phyloP scores from a whole-genome alignment of 1,140 invertebrate species.

The Pemphigus obesinymphae region DNA sequence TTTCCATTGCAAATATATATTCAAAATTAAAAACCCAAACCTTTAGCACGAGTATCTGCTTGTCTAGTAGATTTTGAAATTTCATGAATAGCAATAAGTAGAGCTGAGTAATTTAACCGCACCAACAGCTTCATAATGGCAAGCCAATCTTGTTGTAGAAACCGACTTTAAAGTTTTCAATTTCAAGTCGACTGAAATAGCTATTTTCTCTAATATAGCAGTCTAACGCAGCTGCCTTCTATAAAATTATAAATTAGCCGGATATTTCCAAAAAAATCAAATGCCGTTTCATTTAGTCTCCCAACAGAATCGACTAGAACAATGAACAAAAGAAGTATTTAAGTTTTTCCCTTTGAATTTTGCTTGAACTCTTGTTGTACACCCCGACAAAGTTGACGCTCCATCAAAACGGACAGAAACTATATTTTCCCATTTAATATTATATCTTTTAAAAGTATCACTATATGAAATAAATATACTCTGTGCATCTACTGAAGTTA shows the following conservation, averaged over 20 bases:
- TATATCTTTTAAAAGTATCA: neutral
- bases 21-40: constrained; percentile 36
- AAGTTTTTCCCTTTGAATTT: constrained; percentile 27
- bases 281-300: neutral
- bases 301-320: neutral
- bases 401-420: constrained; percentile 31
- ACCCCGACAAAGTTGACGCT: constrained; percentile 20
- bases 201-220: no score
- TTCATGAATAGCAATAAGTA: no score
- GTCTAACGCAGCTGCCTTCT: no score
- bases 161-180: constrained; percentile 42
- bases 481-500: neutral
- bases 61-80: no score
- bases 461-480: neutral
- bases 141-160: constrained; percentile 42
- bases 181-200: constrained; percentile 38
- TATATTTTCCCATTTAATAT: no score
- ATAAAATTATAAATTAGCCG: constrained; percentile 34
- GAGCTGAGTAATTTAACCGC: constrained; percentile 11
- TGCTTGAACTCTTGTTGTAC: no score
- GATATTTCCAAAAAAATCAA: constrained; percentile 37
- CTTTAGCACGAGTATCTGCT: constrained; percentile 26
- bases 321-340: constrained; percentile 26
- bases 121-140: constrained; percentile 41
- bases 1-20: constrained; percentile 37